Base-by-base conservation (phyloP, 2,888 invertebrate species). In the Pheosia gnoma region DNA sequence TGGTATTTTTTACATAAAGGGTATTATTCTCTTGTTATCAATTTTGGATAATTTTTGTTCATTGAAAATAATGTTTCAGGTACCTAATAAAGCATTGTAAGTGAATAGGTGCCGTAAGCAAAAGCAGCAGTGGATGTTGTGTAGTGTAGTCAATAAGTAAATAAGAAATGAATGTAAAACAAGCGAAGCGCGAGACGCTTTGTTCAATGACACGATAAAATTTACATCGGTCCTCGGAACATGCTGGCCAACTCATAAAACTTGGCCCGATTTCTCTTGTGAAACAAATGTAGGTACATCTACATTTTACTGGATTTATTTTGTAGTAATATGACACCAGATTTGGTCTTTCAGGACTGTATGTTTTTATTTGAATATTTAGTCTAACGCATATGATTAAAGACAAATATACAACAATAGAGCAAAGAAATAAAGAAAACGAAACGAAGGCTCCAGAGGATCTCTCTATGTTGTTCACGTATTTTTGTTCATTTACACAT, bases 181-280 rank as follows among this genome's bases (percentile, higher is more conserved):
- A 72, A 76, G 69, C 70, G 66, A 70, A 67, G 76, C 70, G 72
- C 63, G 71, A 77, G 72, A 68, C 70, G 79, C 72, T 82, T 82
- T 81, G 79, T 82, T 83, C 80, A 71, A 75, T 66, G 67, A 74
- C 72, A 76, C 84, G 72, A 87, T 88, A 85, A 88, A 84, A 88
- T 88, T 87, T 87, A 84, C 87, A 87, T 88, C 81, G 85, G 87
- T 79, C 81, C 73, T 68, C 72, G 70, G 71, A 75, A 73, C 77
- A 74, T 70, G 72, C 74, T 75, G 78, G 71, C 70, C 77, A 66
- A 74, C 75, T 78, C 81, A 77, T 83, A 82, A 83, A 84, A 83
- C 81, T 81, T 76, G 76, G 74, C 74, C 72, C 77, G 74, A 75
- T 75, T 79, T 73, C 74, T 71, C 67, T 62, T 60, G 67, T 66